Evolutionary conservation across 1,140 invertebrate species (phyloP), one percentile per base, ranked within the genome.

Genomic region (Spodoptera frugiperda): DNA sequence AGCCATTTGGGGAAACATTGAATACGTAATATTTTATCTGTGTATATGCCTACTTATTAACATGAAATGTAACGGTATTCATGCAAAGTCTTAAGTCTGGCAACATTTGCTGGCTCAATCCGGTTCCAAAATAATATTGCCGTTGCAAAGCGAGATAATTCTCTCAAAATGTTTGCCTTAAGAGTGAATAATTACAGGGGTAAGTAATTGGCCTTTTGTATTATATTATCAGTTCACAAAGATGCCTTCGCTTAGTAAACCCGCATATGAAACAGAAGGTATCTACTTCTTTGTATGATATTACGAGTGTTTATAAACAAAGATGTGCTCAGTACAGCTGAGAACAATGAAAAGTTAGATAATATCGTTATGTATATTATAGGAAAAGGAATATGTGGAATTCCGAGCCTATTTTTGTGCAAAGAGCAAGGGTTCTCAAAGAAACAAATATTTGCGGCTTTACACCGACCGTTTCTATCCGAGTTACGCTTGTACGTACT

Each of bases 381-480:
- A 57, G 46, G 30, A 79, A 53, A 70, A 59, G 76, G 65, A 85
- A 82, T 81, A 80, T 84, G 67, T 79, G 57, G 59, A 79, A 81
- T 82, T 33, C 61, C 76, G 75, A 81, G 81, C 78, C 74, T 77
- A 84, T 83, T 85, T 85, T 85, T 77, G 78, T 81, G 79, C 68
- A 75, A 82, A 83, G 77, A 80, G 61, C 65, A 77, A 82, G 78
- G 79, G 79, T 82, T 79, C 81, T 86, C 81, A 82, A 82, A 81
- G 81, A 82, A 85, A 80, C 83, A 85, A 89, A 89, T 87, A 87
- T 89, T 86, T 89, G 82, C 77, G 80, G 83, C 74, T 82, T 83
- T 86, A 71, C 81, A 59, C 76, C 77, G 78, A 68, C 75, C 82
- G 68, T 33, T 71, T 71, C 68, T 75, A 76, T 78, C 55, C 59